Conservation (phyloP, 2,888 invertebrate genomes). For the Therioaphis trifolii region DNA sequence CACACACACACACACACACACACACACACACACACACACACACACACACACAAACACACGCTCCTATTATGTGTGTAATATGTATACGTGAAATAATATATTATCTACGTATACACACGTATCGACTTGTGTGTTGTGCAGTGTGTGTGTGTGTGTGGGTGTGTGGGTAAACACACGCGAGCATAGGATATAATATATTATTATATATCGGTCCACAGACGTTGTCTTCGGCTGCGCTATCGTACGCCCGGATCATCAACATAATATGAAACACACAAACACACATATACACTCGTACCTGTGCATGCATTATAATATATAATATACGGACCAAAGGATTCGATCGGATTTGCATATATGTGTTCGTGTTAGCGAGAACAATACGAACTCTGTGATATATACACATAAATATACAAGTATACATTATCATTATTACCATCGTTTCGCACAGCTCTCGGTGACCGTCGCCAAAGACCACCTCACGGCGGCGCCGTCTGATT, state of each 20-base stretch:
- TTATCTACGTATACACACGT: no score
- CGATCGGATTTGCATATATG: constrained; percentile 39
- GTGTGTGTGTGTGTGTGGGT: no score
- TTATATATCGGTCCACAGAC: no score
- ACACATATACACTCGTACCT: not conserved
- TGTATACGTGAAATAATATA: no score
- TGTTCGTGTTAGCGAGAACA: constrained; percentile 30
- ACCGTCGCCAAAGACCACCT: not conserved
- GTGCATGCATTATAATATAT: not conserved
- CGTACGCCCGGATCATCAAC: constrained; percentile 11
- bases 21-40: no score
- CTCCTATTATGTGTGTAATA: no score
- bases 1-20: no score
- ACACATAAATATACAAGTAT: not conserved
- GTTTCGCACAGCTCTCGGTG: not conserved
- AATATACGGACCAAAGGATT: not conserved
- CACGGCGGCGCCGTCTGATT: not conserved
- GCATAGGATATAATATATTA: no score
- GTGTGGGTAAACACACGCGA: no score
- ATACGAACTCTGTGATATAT: constrained; percentile 10
- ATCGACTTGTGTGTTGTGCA: no score
- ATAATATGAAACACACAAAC: not conserved
- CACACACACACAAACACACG: no score
- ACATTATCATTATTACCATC: not conserved
- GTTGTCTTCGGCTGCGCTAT: constrained; percentile 20